phyloP scores from a whole-genome alignment of 2,797 vertebrate species.

The Chiloscyllium punctatum region DNA sequence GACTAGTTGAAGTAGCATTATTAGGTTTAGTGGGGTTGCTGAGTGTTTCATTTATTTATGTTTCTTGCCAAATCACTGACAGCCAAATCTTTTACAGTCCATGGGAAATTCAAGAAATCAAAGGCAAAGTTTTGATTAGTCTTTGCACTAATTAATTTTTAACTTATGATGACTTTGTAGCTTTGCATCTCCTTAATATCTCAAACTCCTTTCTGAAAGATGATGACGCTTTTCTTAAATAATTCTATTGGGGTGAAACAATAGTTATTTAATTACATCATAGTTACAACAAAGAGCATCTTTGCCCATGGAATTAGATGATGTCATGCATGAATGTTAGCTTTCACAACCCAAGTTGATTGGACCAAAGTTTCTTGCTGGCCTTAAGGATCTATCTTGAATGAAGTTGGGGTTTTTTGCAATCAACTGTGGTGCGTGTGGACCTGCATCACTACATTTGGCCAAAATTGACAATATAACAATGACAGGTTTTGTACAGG shows the following conservation, averaged over 20 bases:
- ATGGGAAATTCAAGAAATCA: not conserved
- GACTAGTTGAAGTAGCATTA: not conserved
- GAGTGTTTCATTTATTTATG: not conserved
- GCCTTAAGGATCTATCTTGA: not conserved
- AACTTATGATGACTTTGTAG: not conserved
- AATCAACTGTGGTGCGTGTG: not conserved
- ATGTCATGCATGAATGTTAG: not conserved
- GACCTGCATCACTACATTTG: not conserved
- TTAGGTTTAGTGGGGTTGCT: not conserved
- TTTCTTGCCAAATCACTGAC: not conserved
- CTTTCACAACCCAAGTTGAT: not conserved
- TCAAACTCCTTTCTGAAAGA: not conserved
- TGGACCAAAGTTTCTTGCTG: not conserved
- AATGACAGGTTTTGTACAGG: not conserved
- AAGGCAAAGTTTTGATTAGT: not conserved
- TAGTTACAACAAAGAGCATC: not conserved
- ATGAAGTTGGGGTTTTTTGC: not conserved
- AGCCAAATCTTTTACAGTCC: not conserved
- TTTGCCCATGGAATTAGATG: not conserved
- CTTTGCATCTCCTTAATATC: not conserved
- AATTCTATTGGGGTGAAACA: not conserved
- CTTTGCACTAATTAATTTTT: not conserved
- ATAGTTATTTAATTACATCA: not conserved
- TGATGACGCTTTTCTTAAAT: not conserved
- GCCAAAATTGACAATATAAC: not conserved